Base-by-base conservation (phyloP, 2,888 invertebrate species). In the Orthonevra nobilis region DNA sequence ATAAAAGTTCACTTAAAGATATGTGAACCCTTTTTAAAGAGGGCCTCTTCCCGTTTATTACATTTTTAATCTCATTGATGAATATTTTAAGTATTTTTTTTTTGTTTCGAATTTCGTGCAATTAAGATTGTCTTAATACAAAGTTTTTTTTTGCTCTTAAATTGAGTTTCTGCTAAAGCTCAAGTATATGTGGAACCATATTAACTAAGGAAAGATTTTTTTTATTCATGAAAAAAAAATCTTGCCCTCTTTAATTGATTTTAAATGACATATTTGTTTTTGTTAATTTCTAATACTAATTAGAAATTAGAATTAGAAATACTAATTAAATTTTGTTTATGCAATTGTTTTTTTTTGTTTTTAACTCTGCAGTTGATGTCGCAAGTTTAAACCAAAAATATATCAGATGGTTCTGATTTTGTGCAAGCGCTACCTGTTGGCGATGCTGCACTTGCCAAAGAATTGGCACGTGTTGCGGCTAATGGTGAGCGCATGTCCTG, bases 361-460 rank as follows among this genome's bases (percentile, higher is more conserved):
- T 63, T 54, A 2, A 34, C 20, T 63, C 28, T 69, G 23, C 44
- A 70, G 60, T 70, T 70, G 69, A 40, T 70, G 46, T 63, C 32
- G 56, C 46, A 38, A 66, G 68, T 66, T 85, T 88, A 87, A 81
- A 87, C 88, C 48, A 88, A 84, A 83, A 88, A 88, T 70, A 88
- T 86, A 50, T 88, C 88, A 10, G 88, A 87, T 30, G 87, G 82
- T 81, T 93, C 92, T 75, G 91, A 90, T 86, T 93, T 93, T 77
- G 92, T 90, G 87, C 93, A 92, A 73, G 93, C 93, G 86, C 93
- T 93, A 82, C 93, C 93, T 81, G 92, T 93, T 34, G 93, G 93
- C 36, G 93, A 93, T 40, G 93, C 92, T 23, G 93, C 93, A 70
- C 92, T 92, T 4, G 92, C 93, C 66, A 93, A 89, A 19, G 93